Percentiles rank a stretch among this genome's conserved stretches.
These are phyloP conservation scores for Cataglyphis rosenhaueri DNA, from an alignment of 2,888 invertebrate species.

Conservation along the genomic window DNA sequence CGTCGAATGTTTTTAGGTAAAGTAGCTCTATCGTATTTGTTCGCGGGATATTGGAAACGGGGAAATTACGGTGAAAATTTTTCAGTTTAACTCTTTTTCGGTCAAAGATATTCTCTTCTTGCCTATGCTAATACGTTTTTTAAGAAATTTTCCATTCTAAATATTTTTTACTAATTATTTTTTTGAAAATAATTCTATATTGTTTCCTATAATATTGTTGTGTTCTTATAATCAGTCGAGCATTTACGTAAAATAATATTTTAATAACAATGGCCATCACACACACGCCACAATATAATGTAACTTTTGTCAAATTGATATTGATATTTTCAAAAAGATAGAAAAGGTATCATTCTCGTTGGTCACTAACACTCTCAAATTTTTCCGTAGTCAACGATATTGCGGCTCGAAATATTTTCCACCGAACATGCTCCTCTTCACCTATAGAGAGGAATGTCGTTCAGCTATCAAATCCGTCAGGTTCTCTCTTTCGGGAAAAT, in stretches of 20 bases:
- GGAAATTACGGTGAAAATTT: background rate
- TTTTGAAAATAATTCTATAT: slow-evolving; percentile 29
- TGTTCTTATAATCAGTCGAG: background rate
- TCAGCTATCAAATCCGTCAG: slow-evolving; percentile 34
- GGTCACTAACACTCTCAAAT: slow-evolving; percentile 31
- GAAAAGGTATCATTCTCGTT: slow-evolving; percentile 21
- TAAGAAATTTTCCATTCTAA: background rate
- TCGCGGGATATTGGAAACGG: background rate
- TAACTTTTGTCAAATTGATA: slow-evolving; percentile 42
- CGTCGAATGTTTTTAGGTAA: slow-evolving; percentile 5
- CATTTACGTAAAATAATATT: background rate
- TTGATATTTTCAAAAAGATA: slow-evolving; percentile 49
- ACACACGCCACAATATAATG: background rate
- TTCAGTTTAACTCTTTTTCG: background rate
- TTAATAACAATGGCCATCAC: background rate
- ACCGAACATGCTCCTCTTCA: slow-evolving; percentile 30
- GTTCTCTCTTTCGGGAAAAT: slow-evolving; percentile 34
- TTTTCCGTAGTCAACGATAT: slow-evolving; percentile 27
- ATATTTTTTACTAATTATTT: background rate
- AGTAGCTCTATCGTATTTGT: background rate
- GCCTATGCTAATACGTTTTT: background rate
- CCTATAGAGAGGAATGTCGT: slow-evolving; percentile 19
- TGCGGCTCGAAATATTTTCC: slow-evolving; percentile 41
- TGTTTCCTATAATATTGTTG: background rate
- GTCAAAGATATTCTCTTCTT: background rate